Conservation (phyloP, 2,888 invertebrate genomes). For the Oithona nana region DNA sequence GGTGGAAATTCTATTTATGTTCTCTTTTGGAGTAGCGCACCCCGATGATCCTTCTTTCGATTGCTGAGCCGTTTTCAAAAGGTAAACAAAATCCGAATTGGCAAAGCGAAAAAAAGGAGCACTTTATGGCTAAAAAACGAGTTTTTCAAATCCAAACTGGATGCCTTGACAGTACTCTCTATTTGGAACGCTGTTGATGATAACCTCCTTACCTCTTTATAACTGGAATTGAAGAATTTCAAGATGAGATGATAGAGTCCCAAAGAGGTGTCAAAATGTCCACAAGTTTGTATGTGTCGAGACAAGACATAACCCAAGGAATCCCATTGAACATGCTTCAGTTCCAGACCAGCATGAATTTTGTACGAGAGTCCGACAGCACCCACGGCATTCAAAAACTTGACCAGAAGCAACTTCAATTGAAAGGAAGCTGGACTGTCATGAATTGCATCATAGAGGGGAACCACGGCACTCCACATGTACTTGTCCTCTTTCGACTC, state of each 20-base stretch:
- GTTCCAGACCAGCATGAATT: slow-evolving; percentile 56
- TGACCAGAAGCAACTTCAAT: slow-evolving; percentile 59
- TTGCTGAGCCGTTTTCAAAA: too few relatives aligned
- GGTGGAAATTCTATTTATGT: too few relatives aligned
- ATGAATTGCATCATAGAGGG: slow-evolving; percentile 50
- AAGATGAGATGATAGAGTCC: slow-evolving; percentile 51
- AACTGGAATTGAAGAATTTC: slow-evolving; percentile 68
- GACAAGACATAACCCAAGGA: slow-evolving; percentile 69
- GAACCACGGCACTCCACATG: slow-evolving; percentile 29
- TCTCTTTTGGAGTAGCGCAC: too few relatives aligned
- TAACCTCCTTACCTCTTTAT: slow-evolving; percentile 72
- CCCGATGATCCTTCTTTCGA: too few relatives aligned
- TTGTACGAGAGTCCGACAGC: slow-evolving; percentile 51
- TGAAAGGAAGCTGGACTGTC: slow-evolving; percentile 74
- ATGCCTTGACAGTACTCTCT: too few relatives aligned
- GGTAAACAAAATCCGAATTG: too few relatives aligned
- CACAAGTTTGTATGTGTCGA: slow-evolving; percentile 49
- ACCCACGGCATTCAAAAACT: slow-evolving; percentile 57
- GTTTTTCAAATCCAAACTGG: too few relatives aligned
- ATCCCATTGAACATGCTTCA: slow-evolving; percentile 82
- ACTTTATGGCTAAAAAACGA: too few relatives aligned
- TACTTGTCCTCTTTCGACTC: slow-evolving; percentile 26
- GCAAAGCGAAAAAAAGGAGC: too few relatives aligned
- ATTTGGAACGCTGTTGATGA: too few relatives aligned
- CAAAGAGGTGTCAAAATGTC: slow-evolving; percentile 47